Conservation (phyloP, 2,888 invertebrate genomes). For the Harpalus rubripes region DNA sequence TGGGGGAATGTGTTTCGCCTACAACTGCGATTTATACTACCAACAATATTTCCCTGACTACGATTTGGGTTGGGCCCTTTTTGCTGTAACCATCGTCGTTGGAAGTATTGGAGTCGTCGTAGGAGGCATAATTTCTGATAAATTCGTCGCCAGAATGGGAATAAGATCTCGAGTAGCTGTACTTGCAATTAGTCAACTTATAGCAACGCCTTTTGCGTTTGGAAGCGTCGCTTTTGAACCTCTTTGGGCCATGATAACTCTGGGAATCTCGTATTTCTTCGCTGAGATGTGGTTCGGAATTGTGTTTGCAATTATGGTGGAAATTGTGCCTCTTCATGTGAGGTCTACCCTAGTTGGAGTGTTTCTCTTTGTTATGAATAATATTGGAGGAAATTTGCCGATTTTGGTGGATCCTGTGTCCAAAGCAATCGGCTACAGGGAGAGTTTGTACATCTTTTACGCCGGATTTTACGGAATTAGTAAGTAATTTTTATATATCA, state of each 20-base stretch:
- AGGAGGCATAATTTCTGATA: constrained; percentile 90
- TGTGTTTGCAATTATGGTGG: constrained; percentile 92
- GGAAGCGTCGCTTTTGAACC: constrained; percentile 91
- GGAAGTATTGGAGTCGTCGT: constrained; percentile 88
- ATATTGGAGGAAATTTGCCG: constrained; percentile 93
- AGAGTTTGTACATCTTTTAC: constrained; percentile 92
- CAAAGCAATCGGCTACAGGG: constrained; percentile 89
- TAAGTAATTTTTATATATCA: constrained; percentile 77
- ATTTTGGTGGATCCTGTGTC: constrained; percentile 92
- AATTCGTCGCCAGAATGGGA: constrained; percentile 92
- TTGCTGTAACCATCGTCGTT: constrained; percentile 92
- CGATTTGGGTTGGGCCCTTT: constrained; percentile 94
- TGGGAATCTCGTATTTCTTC: constrained; percentile 93
- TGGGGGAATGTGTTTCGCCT: constrained; percentile 94
- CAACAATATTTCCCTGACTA: constrained; percentile 93
- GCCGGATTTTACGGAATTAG: constrained; percentile 92
- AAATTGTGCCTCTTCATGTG: constrained; percentile 90
- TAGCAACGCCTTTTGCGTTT: constrained; percentile 91
- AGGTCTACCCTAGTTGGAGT: constrained; percentile 92
- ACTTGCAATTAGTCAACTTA: constrained; percentile 89
- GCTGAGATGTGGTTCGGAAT: constrained; percentile 98
- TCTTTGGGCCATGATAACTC: constrained; percentile 91
- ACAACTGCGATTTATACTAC: constrained; percentile 94
- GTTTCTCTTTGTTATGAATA: constrained; percentile 95
- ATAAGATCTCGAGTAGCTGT: constrained; percentile 89